Base-by-base conservation (phyloP, 2,113 vertebrate genomes). In the Ictidomys tridecemlineatus region DNA sequence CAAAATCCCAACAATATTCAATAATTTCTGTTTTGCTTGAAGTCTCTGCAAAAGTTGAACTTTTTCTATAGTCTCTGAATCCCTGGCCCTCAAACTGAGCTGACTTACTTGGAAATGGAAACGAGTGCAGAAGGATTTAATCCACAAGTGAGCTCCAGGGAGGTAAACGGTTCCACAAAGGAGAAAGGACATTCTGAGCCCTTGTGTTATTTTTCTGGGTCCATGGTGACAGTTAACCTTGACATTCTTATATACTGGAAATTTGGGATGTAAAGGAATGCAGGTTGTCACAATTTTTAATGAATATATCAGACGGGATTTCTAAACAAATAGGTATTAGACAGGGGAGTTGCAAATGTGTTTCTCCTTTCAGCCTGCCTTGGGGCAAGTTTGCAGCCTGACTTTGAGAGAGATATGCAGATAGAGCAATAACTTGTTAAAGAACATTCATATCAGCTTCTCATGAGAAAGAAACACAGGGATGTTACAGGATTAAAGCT, bases 191-290 rank as follows among this genome's bases (percentile, higher is more conserved):
- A 51, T 58, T 92, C 22, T 86, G 73, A 76, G 22, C 56, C 5
- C 22, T 65, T 39, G 4, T 51, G 20, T 77, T 73, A 14, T 32
- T 48, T 89, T 91, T 96, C 79, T 84, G 74, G n/a, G 37, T 51
- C 37, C 26, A 14, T 56, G 28, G 30, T n/a, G n/a, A 61, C 16
- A 86, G n/a, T 10, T 51, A 42, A 4, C 48, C n/a, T 86, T 32
- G 37, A 45, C 53, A 85, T 97, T 86, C 63, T 56, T 85, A n/a
- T 45, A 5, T 61, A 30, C 93, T 95, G 58, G 77, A 58, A 67
- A 39, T 88, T 92, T 93, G 79, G 69, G 11, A 74, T 63, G 63
- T 79, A 26, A 84, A 92, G 18, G 30, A 39, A 79, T n/a, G 17
- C 24, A 39, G 3, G 32, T 73, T 82, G 82, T 85, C n/a, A 39